A percentile compares a stretch with the other conserved stretches of the same genome.
Evolutionary conservation across 2,797 vertebrate genomes (phyloP).

Genomic region (Loris lydekkerianus): DNA sequence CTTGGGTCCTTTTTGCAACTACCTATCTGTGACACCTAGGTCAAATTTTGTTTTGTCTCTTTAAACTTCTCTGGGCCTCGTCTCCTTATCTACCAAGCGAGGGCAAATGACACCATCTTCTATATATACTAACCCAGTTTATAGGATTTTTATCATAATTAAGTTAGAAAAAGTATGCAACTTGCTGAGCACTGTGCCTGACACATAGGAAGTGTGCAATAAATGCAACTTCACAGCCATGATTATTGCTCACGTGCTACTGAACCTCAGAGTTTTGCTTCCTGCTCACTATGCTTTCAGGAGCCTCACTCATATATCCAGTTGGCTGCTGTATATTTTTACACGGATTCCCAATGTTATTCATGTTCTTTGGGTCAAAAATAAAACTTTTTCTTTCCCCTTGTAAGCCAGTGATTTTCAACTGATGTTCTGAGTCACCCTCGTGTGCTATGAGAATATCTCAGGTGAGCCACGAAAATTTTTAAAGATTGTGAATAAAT

Average conservation of each 20-base stretch:
- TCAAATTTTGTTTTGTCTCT: not conserved
- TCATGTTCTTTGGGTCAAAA: not conserved
- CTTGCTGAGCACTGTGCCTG: not conserved
- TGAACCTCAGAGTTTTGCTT: not conserved
- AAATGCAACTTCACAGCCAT: not conserved
- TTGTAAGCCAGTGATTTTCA: not conserved
- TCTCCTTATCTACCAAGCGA: not conserved
- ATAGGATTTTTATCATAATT: not conserved
- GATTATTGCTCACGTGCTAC: not conserved
- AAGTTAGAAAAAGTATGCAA: constrained; percentile 21
- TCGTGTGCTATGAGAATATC: too few relatives aligned
- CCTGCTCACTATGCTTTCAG: not conserved
- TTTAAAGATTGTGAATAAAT: too few relatives aligned
- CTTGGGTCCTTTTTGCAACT: not conserved
- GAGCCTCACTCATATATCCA: not conserved
- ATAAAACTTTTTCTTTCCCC: not conserved
- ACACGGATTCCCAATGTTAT: not conserved
- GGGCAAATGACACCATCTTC: not conserved
- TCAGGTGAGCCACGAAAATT: too few relatives aligned
- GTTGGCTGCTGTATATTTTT: not conserved
- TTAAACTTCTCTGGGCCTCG: constrained; percentile 49
- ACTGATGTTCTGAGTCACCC: too few relatives aligned
- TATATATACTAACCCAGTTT: not conserved
- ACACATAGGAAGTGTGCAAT: not conserved
- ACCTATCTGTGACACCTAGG: not conserved